Evolutionary conservation across 2,113 vertebrate genomes (phyloP), one percentile per base, ranked within the genome.

Genomic region (Panthera tigris): DNA sequence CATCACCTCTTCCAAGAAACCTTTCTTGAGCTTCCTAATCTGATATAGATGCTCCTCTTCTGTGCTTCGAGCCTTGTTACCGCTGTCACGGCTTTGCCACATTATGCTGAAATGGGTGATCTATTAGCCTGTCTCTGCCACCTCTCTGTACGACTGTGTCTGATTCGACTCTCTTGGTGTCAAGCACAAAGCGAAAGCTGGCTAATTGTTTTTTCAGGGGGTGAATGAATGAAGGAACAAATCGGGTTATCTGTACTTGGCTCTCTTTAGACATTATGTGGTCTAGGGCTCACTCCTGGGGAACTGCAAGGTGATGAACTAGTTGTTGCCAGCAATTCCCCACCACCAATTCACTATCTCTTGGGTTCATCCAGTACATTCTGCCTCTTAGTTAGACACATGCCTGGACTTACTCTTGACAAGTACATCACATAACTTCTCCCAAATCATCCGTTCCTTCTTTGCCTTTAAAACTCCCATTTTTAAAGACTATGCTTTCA

Each of bases 1-100:
- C 57, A 63, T 65, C 83, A 94, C 76, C 76, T 97, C 94, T 97
- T 97, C 95, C 97, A 90, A 97, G 96, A 97, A 96, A 96, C 74
- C 73, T 76, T 92, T 74, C 83, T 80, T 1, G 2, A 68, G 48
- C 78, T 78, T 86, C 90, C 91, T 95, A 87, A 92, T 90, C 83
- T 16, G 31, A 80, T 81, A 31, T 0, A 82, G 79, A 82, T 18
- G 87, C 27, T 61, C 33, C 85, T 52, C 66, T 29, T 31, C 16
- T 10, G 27, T n/a, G 71, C 48, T 74, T 23, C 63, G 1, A 82
- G 87, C 36, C 57, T 50, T 69, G 36, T 66, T 82, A 2, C 18
- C 16, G 16, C 89, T 23, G 9, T 68, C 89, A 10, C 1, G 3
- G 85, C 52, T 91, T 89, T 52, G 25, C 65, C 52, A 91, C 25